phyloP scores from a whole-genome alignment of 2,797 vertebrate genomes.

The Leptodactylus fallax region DNA sequence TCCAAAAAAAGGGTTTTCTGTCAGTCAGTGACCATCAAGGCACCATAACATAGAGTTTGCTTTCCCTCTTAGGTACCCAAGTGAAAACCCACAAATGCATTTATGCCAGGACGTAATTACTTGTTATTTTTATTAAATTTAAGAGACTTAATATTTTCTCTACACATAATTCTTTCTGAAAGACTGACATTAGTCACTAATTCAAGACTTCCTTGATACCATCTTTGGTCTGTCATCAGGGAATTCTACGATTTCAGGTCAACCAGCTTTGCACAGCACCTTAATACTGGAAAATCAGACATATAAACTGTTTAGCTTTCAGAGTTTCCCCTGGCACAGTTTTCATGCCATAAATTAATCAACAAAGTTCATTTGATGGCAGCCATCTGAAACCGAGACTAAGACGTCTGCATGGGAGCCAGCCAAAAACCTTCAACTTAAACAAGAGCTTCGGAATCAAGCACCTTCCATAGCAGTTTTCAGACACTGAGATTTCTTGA shows the following conservation, averaged over 20 bases:
- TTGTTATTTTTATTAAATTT: neutral
- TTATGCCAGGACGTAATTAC: neutral
- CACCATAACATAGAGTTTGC: neutral
- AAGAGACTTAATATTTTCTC: neutral
- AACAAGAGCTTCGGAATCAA: constrained; percentile 29
- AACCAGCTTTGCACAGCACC: neutral
- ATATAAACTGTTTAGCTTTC: constrained; percentile 36
- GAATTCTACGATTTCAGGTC: constrained; percentile 38
- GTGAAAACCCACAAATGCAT: neutral
- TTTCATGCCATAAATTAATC: constrained; percentile 37
- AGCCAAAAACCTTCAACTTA: constrained; percentile 41
- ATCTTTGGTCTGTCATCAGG: neutral
- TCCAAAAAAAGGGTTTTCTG: too few relatives aligned
- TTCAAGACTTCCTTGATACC: neutral
- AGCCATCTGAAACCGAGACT: constrained; percentile 26
- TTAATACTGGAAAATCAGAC: constrained; percentile 25
- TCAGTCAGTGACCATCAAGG: neutral
- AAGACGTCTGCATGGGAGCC: constrained; percentile 1
- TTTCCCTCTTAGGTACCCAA: neutral
- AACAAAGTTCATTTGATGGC: constrained; percentile 48
- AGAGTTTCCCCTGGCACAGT: constrained; percentile 30
- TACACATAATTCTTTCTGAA: neutral
- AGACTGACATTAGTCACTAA: neutral
- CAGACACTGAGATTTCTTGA: constrained; percentile 10
- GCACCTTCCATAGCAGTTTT: constrained; percentile 2